phyloP scores from a whole-genome alignment of 2,113 vertebrate species.

The Butorides virescens region DNA sequence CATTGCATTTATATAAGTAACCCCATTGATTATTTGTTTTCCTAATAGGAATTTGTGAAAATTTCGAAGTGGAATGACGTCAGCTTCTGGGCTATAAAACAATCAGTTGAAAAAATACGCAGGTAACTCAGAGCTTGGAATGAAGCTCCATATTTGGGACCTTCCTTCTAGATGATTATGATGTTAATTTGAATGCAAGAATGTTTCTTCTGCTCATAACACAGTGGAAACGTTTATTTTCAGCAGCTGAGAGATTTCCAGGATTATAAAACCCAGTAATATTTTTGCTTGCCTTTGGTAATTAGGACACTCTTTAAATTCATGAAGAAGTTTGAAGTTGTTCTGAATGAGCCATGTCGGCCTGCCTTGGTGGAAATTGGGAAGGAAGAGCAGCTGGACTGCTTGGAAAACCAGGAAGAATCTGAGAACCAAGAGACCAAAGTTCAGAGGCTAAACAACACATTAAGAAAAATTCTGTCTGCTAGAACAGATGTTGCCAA shows the following conservation, averaged over 20 bases:
- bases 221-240: neutral
- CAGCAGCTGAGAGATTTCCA: neutral
- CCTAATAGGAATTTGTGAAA: constrained; percentile 93
- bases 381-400: constrained; percentile 73
- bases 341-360: constrained; percentile 79
- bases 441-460: constrained; percentile 77
- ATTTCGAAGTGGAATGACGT: constrained; percentile 97
- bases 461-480: constrained; percentile 74
- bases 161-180: neutral
- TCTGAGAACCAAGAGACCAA: constrained; percentile 61
- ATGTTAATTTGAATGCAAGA: neutral
- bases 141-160: neutral
- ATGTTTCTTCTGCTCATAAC: neutral
- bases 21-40: neutral
- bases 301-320: constrained; percentile 94
- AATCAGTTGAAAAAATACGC: constrained; percentile 96
- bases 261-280: neutral
- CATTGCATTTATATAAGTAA: neutral
- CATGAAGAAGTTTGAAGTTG: constrained; percentile 90
- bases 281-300: neutral
- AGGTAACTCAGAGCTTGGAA: constrained; percentile 74
- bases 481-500: constrained; percentile 66
- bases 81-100: constrained; percentile 97
- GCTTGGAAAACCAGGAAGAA: constrained; percentile 64
- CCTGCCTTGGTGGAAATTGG: constrained; percentile 84